Base-by-base conservation (phyloP, 2,888 invertebrate genomes). In the Incurvaria masculella region DNA sequence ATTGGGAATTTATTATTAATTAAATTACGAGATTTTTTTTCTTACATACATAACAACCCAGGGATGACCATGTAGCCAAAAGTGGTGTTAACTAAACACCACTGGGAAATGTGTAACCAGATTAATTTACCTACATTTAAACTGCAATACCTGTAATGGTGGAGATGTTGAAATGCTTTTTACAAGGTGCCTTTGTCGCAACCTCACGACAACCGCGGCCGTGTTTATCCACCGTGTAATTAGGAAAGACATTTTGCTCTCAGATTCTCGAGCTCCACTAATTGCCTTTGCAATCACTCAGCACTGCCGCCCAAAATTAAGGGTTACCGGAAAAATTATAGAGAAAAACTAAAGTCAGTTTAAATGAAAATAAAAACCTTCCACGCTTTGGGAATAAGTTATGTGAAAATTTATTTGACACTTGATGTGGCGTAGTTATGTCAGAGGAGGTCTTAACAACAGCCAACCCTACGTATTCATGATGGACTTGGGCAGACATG, bases 121-220 rank as follows among this genome's bases (percentile, higher is more conserved):
- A 19, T 23, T 19, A 23, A 41, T n/a, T n/a, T n/a, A 17, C 26
- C 23, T 26, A 47, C 23, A 26, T 14, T 44, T 4, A 44, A 27
- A 21, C 26, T 27, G n/a, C 39, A 48, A 21, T 48, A 48, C 48
- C 48, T 48, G 44, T 33, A 11, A n/a, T 4, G 62, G 63, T 65
- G 71, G 62, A 55, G 73, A 62, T 67, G 75, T 74, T 58, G 72
- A 53, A 73, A 75, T 65, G 56, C 51, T 63, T 63, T 69, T 74
- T 60, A 66, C 62, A 61, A 66, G 60, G 67, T 61, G 57, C 52
- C 58, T 48, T 51, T 72, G 74, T 61, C 60, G 62, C 55, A 71
- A 70, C 57, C 53, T 57, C 55, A 65, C 52, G 53, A 60, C 54
- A 53, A 56, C 62, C 56, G 57, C 56, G 56, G 50, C 61, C 53